Conservation (phyloP, 2,888 invertebrate genomes). For the Drosophila diplacantha region DNA sequence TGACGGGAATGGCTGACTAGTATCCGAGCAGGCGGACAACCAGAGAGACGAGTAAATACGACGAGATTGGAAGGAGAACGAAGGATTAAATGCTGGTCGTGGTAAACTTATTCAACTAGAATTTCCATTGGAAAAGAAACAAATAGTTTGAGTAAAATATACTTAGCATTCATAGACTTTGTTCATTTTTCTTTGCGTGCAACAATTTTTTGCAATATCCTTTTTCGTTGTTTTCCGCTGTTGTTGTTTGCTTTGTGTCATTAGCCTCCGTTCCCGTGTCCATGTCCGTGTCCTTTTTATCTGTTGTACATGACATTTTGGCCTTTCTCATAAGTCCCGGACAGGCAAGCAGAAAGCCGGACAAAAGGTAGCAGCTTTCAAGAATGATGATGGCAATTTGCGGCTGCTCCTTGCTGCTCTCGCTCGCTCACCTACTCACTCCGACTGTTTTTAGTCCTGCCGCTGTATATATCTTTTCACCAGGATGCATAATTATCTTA, state of each 20-base stretch:
- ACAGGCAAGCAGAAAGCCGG: conserved; percentile 36
- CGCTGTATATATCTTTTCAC: not conserved
- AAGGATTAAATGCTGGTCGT: too few relatives aligned
- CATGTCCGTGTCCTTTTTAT: conserved; percentile 50
- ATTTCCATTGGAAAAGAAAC: too few relatives aligned
- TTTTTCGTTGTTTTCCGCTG: conserved; percentile 6
- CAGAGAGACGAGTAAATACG: too few relatives aligned
- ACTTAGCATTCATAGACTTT: not conserved
- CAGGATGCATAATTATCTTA: conserved; percentile 53
- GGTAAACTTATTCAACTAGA: not conserved
- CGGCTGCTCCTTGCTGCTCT: conserved; percentile 62
- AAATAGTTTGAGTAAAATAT: too few relatives aligned
- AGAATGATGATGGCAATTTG: conserved; percentile 71
- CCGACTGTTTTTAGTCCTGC: not conserved
- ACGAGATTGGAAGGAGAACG: too few relatives aligned
- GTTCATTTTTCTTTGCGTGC: not conserved
- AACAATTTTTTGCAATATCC: conserved; percentile 12
- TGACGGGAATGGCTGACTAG: too few relatives aligned
- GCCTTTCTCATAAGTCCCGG: conserved; percentile 68
- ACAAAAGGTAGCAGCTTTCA: conserved; percentile 61
- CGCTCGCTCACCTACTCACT: not conserved
- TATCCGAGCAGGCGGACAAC: too few relatives aligned
- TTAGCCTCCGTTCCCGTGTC: conserved; percentile 60
- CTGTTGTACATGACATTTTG: conserved; percentile 69
- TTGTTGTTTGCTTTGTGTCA: conserved; percentile 51